Conservation (phyloP, 2,113 vertebrate species). For the Erythrocebus patas region DNA sequence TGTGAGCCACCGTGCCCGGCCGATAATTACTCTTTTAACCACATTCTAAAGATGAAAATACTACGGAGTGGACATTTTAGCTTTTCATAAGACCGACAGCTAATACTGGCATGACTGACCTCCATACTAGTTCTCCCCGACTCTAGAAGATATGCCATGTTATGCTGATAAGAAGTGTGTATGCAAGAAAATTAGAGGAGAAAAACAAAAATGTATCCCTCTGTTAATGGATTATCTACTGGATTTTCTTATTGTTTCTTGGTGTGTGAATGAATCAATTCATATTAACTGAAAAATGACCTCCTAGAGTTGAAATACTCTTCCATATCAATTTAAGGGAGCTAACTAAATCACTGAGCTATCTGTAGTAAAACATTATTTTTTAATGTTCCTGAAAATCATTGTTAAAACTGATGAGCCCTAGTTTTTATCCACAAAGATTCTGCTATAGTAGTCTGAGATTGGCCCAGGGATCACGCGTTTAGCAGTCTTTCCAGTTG, state of each 20-base stretch:
- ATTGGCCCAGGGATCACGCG: not conserved
- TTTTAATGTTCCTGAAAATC: not conserved
- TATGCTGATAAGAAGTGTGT: not conserved
- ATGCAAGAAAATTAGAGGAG: not conserved
- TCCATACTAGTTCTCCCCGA: not conserved
- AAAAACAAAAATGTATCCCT: not conserved
- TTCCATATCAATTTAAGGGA: not conserved
- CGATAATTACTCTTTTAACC: not conserved
- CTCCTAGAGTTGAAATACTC: not conserved
- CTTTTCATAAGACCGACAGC: not conserved
- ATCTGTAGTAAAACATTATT: not conserved
- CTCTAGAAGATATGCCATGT: not conserved
- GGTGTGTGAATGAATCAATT: not conserved
- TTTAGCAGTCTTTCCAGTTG: not conserved
- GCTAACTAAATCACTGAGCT: not conserved
- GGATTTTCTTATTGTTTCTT: not conserved
- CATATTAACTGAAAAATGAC: not conserved
- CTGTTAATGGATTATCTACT: not conserved
- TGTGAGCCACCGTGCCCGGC: accelerated
- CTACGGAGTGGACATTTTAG: not conserved
- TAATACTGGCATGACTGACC: not conserved
- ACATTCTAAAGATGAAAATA: not conserved
- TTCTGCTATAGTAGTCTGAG: not conserved
- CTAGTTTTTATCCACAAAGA: not conserved
- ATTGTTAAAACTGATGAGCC: not conserved